Percentiles rank a stretch among this genome's conserved stretches.
These are phyloP conservation scores for Geodia barretti DNA, from an alignment of 37 sponge, comb jelly and placozoan species.

Conservation along the genomic window DNA sequence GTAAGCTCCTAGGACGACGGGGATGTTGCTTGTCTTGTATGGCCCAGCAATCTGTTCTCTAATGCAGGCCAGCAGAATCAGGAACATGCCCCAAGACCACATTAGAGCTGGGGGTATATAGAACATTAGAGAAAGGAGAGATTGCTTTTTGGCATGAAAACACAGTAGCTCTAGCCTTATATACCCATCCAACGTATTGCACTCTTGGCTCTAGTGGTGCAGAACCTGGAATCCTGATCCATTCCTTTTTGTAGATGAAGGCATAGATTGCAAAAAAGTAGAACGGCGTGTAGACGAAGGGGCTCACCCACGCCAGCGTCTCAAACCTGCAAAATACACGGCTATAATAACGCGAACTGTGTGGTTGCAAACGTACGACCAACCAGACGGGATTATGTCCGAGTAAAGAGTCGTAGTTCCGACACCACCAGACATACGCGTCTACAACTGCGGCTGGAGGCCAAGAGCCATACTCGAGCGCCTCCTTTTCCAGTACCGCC, in stretches of 20 bases:
- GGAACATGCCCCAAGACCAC: slow-evolving; percentile 79
- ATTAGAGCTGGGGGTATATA: slow-evolving; percentile 57
- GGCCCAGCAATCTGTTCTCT: slow-evolving; percentile 71
- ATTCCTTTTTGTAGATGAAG: slow-evolving; percentile 74
- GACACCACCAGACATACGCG: slow-evolving; percentile 81
- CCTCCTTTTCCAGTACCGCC: slow-evolving; percentile 29
- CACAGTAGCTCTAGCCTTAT: not conserved
- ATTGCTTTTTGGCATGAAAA: not conserved
- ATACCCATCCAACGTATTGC: not conserved
- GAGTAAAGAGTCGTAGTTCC: slow-evolving; percentile 73
- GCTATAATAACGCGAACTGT: not conserved
- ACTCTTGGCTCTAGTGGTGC: not conserved
- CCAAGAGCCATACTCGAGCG: slow-evolving; percentile 49
- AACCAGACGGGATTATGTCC: slow-evolving; percentile 85
- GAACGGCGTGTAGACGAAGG: slow-evolving; percentile 76
- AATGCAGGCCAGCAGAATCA: slow-evolving; percentile 59
- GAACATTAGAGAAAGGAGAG: no score
- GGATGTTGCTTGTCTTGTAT: slow-evolving; percentile 46
- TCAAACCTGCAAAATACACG: slow-evolving; percentile 54
- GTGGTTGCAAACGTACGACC: no score
- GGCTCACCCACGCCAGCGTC: slow-evolving; percentile 77
- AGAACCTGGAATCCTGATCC: slow-evolving; percentile 90
- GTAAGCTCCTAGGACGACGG: slow-evolving; percentile 60
- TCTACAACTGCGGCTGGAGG: slow-evolving; percentile 63
- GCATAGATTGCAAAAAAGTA: slow-evolving; percentile 86